phyloP scores from a whole-genome alignment of 2,888 invertebrate species.

The Rhyacophila evoluta region DNA sequence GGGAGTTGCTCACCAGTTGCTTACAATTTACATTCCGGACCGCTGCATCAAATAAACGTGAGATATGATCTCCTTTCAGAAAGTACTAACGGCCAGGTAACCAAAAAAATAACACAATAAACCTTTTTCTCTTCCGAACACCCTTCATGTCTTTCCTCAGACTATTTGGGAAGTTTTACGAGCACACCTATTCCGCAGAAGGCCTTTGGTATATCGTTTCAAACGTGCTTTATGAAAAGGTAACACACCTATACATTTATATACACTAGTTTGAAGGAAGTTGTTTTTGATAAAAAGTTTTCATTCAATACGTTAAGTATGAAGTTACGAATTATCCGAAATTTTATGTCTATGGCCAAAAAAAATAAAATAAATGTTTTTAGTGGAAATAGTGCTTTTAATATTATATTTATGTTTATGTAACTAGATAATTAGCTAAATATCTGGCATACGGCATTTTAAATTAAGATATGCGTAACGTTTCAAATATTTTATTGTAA shows the following conservation, averaged over 20 bases:
- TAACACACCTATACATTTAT: neutral
- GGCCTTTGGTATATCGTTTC: conserved; percentile 7
- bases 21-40: conserved; percentile 10
- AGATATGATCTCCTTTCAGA: conserved; percentile 17
- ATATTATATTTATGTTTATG: too few relatives aligned
- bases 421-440: too few relatives aligned
- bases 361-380: too few relatives aligned
- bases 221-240: conserved; percentile 20
- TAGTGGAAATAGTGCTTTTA: too few relatives aligned
- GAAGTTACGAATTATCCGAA: too few relatives aligned
- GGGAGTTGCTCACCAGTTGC: conserved; percentile 2
- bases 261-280: neutral
- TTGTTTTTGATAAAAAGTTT: neutral
- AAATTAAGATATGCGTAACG: too few relatives aligned
- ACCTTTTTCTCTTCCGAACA: conserved; percentile 41
- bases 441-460: too few relatives aligned
- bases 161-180: conserved; percentile 12
- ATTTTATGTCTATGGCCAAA: too few relatives aligned
- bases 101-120: conserved; percentile 45
- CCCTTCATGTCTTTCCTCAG: conserved; percentile 32
- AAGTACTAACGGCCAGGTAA: conserved; percentile 1
- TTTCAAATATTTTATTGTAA: too few relatives aligned
- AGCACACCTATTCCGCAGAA: conserved; percentile 7
- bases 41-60: conserved; percentile 12
- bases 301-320: neutral